These are phyloP conservation scores for Cephus runcator DNA, from an alignment of 2,888 invertebrate genomes.

Conservation along the genomic window DNA sequence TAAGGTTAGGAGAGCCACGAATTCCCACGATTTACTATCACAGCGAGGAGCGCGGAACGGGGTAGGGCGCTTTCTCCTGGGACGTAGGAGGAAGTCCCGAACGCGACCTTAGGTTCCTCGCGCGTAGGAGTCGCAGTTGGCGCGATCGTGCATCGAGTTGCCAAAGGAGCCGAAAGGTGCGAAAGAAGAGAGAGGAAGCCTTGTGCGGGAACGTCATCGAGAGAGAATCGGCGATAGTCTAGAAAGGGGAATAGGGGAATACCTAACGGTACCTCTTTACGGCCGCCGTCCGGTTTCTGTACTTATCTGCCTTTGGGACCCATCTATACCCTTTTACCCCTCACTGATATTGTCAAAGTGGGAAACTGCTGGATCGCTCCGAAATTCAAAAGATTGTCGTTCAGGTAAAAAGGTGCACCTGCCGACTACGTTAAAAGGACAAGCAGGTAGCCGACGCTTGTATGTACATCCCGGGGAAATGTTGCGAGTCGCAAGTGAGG, in stretches of 20 bases:
- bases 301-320: background rate
- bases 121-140: background rate
- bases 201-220: too few species aligned
- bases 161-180: background rate
- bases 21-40: background rate
- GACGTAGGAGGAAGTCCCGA: background rate
- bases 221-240: background rate
- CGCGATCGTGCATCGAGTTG: background rate
- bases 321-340: background rate
- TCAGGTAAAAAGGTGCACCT: background rate
- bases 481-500: background rate
- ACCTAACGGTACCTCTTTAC: conserved; percentile 33
- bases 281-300: background rate
- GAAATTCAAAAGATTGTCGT: too few species aligned
- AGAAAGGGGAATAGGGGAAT: conserved; percentile 31
- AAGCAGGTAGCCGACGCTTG: background rate
- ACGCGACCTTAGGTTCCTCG: background rate
- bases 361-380: background rate
- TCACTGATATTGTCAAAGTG: background rate
- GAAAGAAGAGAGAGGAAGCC: background rate
- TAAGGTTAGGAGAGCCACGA: background rate
- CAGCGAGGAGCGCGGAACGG: too few species aligned
- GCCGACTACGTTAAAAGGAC: background rate
- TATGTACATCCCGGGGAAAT: background rate
- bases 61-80: background rate